Evolutionary conservation across 2,888 invertebrate genomes (phyloP).

Genomic region (Fabriciana adippe): DNA sequence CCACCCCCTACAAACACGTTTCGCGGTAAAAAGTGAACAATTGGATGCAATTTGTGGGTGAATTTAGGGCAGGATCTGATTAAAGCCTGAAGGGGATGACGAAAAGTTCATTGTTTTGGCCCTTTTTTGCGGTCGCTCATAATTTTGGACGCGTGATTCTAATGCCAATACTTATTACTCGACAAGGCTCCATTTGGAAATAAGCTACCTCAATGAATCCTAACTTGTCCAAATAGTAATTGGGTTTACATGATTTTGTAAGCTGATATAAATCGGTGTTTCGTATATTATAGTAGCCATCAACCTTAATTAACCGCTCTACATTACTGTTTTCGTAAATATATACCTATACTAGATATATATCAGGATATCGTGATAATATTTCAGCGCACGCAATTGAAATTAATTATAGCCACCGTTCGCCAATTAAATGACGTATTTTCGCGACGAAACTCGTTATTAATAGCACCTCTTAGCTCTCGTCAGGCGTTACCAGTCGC

Average conservation of each 20-base stretch:
- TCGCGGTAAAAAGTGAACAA: conserved; percentile 80
- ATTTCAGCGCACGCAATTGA: conserved; percentile 32
- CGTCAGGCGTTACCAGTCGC: conserved; percentile 49
- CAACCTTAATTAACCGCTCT: conserved; percentile 11
- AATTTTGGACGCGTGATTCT: conserved; percentile 62
- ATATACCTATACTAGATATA: conserved; percentile 1
- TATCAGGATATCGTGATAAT: conserved; percentile 21
- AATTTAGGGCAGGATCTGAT: conserved; percentile 77
- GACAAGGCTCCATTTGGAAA: background rate
- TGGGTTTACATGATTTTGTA: background rate
- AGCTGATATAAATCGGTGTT: conserved; percentile 6
- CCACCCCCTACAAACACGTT: conserved; percentile 62
- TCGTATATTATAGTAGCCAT: conserved; percentile 4
- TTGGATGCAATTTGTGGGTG: conserved; percentile 81
- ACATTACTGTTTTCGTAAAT: background rate
- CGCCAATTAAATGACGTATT: conserved; percentile 58
- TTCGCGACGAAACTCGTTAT: conserved; percentile 65
- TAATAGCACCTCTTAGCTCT: conserved; percentile 63
- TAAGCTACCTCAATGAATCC: background rate
- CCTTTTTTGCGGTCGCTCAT: conserved; percentile 63
- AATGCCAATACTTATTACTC: conserved; percentile 21
- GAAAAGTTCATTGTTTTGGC: conserved; percentile 68
- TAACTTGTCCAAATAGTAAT: conserved; percentile 11
- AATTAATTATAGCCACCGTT: conserved; percentile 45
- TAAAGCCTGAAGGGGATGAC: conserved; percentile 61